Conservation (phyloP, 2,797 vertebrate genomes). For the Poecile montanus region DNA sequence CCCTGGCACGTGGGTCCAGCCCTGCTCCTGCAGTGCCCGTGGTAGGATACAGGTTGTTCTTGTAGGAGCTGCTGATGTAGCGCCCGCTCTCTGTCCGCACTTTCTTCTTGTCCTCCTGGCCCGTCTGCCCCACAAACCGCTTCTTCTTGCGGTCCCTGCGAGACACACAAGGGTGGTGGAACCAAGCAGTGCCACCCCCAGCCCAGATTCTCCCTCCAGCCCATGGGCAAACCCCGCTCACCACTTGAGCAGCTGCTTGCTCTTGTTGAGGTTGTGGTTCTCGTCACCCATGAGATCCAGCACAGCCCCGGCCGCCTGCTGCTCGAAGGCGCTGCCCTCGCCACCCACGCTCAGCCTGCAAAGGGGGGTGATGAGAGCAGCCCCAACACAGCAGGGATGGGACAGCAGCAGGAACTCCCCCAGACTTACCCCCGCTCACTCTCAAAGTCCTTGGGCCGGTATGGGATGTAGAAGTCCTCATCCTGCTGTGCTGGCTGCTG, state of each 20-base stretch:
- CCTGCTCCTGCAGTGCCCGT: rapidly evolving
- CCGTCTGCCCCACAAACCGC: conserved; percentile 86
- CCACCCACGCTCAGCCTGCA: conserved; percentile 82
- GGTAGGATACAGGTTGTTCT: conserved; percentile 93
- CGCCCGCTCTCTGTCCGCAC: conserved; percentile 86
- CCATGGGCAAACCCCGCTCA: conserved; percentile 45
- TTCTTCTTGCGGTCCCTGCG: conserved; percentile 94
- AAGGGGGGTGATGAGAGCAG: background rate
- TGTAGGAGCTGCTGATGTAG: conserved; percentile 84
- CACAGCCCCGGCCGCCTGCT: conserved; percentile 87
- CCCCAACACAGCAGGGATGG: background rate
- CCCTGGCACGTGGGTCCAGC: rapidly evolving
- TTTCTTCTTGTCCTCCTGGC: conserved; percentile 89
- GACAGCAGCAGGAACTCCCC: background rate
- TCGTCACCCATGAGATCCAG: conserved; percentile 96
- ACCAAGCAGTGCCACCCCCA: no score
- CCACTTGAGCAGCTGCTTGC: conserved; percentile 89
- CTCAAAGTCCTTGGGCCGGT: conserved; percentile 92
- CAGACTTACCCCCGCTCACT: conserved; percentile 88
- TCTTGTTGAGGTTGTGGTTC: conserved; percentile 80
- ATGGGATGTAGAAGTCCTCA: conserved; percentile 88
- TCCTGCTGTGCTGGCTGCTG: conserved; percentile 72
- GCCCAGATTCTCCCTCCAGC: background rate
- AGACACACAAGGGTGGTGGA: background rate
- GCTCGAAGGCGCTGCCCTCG: conserved; percentile 85